Percentiles rank a stretch among this genome's conserved stretches.
phyloP scores from a whole-genome alignment of 2,888 invertebrate species.

The Augochlorella aurata region DNA sequence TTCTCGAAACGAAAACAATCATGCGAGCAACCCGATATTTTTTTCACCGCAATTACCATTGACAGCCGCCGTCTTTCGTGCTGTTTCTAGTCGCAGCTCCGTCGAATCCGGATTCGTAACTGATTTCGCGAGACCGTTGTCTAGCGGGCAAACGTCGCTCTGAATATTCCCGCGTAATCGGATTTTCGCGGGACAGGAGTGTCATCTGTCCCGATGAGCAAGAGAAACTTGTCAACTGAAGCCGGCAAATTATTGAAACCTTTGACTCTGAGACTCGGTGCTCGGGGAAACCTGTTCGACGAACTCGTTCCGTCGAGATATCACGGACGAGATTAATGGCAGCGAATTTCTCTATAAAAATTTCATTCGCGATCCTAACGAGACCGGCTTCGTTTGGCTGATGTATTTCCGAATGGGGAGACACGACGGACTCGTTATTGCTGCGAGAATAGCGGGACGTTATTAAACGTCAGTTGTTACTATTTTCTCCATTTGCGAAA shows the following conservation, averaged over 20 bases:
- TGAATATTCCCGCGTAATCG: constrained; percentile 25
- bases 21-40: too few species aligned
- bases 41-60: too few species aligned
- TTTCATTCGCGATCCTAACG: constrained; percentile 30
- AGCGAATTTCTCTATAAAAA: constrained; percentile 42
- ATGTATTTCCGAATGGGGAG: not conserved
- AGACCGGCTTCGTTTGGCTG: not conserved
- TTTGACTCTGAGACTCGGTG: not conserved
- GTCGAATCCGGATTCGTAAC: not conserved
- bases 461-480: not conserved
- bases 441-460: constrained; percentile 13
- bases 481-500: not conserved
- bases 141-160: constrained; percentile 17
- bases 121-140: constrained; percentile 30
- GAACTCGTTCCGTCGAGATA: constrained; percentile 41
- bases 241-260: constrained; percentile 42
- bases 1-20: too few species aligned
- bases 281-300: not conserved
- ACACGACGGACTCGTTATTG: constrained; percentile 16
- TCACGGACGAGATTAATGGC: constrained; percentile 35
- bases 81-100: too few species aligned
- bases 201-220: not conserved
- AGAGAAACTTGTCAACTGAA: not conserved
- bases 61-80: not conserved
- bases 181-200: not conserved